Base-by-base conservation (phyloP, 2,888 invertebrate species). In the Falcaria lacertinaria region DNA sequence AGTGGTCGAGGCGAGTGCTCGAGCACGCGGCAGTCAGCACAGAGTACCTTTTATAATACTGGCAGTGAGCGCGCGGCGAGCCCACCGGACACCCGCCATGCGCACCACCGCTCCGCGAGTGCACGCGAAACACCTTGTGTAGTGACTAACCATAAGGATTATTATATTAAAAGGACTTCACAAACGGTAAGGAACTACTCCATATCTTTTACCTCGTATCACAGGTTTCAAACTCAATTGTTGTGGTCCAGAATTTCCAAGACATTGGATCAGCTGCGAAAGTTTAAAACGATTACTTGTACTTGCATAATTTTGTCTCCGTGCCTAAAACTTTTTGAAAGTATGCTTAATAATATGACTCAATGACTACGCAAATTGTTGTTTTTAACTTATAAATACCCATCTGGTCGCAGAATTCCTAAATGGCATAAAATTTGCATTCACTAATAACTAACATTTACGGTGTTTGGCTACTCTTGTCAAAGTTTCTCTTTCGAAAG, bases 11-110 rank as follows among this genome's bases (percentile, higher is more conserved):
- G 52, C 49, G 56, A 53, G 53, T 55, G 57, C 52, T 56, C 46
- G 45, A 50, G 53, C 54, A 42, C 44, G 48, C 43, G 44, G 34
- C 34, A 13, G 41, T 35, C 16, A 17, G 15, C 45, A 50, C 53
- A 48, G 41, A 51, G n/a, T n/a, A n/a, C n/a, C n/a, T n/a, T n/a
- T n/a, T n/a, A n/a, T n/a, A n/a, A n/a, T n/a, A n/a, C n/a, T 49
- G 47, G 56, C 77, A 84, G 86, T 84, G 69, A 75, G 75, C 77
- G 80, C 76, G 76, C 80, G 78, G 74, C 79, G 72, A 64, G 69
- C 80, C 56, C 47, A 64, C 60, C 69, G 74, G 71, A 54, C 71
- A 46, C 63, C 64, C 73, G 62, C 67, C 72, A 85, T 85, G 87
- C 79, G 72, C 75, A 67, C 61, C 61, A 68, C 60, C 35, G 55